These are phyloP conservation scores for Slavum lentiscoides DNA, from an alignment of 2,888 invertebrate genomes.

Conservation along the genomic window DNA sequence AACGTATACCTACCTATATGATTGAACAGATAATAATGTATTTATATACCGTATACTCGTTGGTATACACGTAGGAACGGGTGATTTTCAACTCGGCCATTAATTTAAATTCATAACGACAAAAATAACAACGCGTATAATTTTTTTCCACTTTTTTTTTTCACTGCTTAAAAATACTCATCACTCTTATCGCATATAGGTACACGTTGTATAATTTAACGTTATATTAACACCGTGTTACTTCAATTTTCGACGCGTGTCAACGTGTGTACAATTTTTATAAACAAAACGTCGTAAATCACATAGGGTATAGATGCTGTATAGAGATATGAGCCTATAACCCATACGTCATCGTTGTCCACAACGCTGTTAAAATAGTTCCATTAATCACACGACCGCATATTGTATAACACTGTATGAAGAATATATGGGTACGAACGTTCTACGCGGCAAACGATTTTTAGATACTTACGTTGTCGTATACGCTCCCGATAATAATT, in stretches of 20 bases:
- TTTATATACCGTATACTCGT: too few species aligned
- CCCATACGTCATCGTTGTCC: too few species aligned
- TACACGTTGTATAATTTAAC: neutral
- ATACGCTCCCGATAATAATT: too few species aligned
- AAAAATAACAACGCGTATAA: neutral
- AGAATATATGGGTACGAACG: too few species aligned
- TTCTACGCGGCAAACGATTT: too few species aligned
- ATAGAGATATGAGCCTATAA: too few species aligned
- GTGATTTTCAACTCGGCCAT: neutral
- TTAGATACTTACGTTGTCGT: too few species aligned
- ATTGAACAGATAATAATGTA: too few species aligned
- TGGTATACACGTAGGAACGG: neutral
- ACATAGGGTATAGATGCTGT: neutral
- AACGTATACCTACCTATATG: neutral
- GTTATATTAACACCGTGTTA: neutral
- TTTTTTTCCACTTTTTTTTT: neutral
- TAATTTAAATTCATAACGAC: slow-evolving; percentile 2
- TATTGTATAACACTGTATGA: neutral
- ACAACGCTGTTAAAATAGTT: neutral
- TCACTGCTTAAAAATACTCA: neutral
- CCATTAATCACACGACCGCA: slow-evolving; percentile 16
- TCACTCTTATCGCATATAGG: too few species aligned
- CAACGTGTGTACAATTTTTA: neutral
- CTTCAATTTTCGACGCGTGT: neutral
- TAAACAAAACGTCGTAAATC: slow-evolving; percentile 30